Base-by-base conservation (phyloP, 2,888 invertebrate species). In the Synanthedon tipuliformis region DNA sequence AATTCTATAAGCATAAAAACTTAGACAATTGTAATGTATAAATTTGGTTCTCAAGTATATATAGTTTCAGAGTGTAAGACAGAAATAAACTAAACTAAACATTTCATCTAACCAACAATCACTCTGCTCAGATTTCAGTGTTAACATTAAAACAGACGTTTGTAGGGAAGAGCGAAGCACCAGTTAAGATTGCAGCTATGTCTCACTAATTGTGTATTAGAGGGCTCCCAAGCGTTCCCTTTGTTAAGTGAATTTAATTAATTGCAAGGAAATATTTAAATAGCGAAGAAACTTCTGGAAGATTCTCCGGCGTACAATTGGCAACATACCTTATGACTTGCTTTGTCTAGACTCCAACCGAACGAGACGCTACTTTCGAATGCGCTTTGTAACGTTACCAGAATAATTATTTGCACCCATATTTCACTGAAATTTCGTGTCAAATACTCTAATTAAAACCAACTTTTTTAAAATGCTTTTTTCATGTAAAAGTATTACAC, bases 181-280 rank as follows among this genome's bases (percentile, higher is more conserved):
- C 56, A 66, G 71, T 69, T 64, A 68, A 68, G 73, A 75, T 78
- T 73, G 71, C 70, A 70, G 69, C 73, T 61, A 76, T 74, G 75
- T 78, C 74, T 76, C 69, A 75, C 76, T 81, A 81, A 81, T 81
- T 81, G 80, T 74, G 78, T 75, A 64, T 69, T 70, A 76, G 73
- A 68, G 68, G 71, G 68, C 65, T 71, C 64, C 64, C 64, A 66
- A 61, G 64, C 65, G 68, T 74, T 71, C 65, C 74, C 70, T 81
- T 80, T 81, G 79, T 81, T 80, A 81, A 78, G 72, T 78, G 74
- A 82, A 81, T 81, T 80, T 80, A 81, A 79, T 81, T 81, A 81
- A 82, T 82, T 80, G 81, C 70, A 66, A 77, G 78, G 81, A 83
- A 84, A 82, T 82, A 81, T 81, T 82, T 81, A 79, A 82, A 82